phyloP scores from a whole-genome alignment of 2,888 invertebrate genomes.

The Neoaliturus tenellus region DNA sequence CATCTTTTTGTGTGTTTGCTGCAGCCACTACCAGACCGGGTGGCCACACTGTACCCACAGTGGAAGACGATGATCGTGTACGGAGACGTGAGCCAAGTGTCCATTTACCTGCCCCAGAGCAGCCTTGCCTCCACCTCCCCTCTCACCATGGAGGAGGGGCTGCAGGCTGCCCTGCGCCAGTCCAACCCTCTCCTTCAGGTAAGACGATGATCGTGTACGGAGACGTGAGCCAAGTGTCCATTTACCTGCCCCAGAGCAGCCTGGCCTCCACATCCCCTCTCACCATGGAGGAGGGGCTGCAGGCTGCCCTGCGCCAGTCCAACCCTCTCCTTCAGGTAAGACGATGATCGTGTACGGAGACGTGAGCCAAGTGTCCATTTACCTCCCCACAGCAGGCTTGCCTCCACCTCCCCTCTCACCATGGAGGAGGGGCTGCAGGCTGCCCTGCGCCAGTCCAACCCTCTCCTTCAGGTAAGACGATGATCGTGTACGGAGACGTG shows the following conservation, averaged over 20 bases:
- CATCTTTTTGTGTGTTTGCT: no score
- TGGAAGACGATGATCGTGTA: conserved; percentile 75
- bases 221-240: conserved; percentile 72
- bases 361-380: conserved; percentile 70
- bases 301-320: conserved; percentile 24
- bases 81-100: conserved; percentile 74
- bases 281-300: conserved; percentile 61
- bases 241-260: conserved; percentile 48
- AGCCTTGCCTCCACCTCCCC: conserved; percentile 37
- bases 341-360: conserved; percentile 76
- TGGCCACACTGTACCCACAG: conserved; percentile 68
- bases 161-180: conserved; percentile 39
- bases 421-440: conserved; percentile 59
- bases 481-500: conserved; percentile 76
- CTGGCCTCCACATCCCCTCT: conserved; percentile 42
- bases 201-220: conserved; percentile 74
- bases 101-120: conserved; percentile 47
- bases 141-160: conserved; percentile 61
- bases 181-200: conserved; percentile 64
- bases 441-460: conserved; percentile 24
- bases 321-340: conserved; percentile 73
- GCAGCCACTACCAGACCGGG: conserved; percentile 54
- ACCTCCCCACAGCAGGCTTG: conserved; percentile 44
- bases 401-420: conserved; percentile 50
- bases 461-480: conserved; percentile 66